These are phyloP conservation scores for Thecophora atra DNA, from an alignment of 2,888 invertebrate species.

Conservation along the genomic window DNA sequence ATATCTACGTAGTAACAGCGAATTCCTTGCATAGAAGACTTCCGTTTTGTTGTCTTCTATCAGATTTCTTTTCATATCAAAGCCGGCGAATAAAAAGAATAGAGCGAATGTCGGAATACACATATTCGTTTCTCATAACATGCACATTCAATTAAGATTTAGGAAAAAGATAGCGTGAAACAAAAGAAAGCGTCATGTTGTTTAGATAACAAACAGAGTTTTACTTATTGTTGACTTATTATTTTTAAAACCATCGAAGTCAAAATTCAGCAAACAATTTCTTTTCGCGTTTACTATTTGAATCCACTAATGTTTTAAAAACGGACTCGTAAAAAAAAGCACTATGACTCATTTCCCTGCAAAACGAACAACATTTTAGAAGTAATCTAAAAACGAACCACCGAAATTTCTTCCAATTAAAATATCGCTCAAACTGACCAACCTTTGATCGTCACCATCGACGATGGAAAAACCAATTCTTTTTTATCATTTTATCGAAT, in stretches of 20 bases:
- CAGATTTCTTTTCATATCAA: not conserved
- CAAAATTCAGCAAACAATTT: no score
- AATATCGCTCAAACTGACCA: no score
- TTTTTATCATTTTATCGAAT: no score
- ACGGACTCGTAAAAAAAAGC: no score
- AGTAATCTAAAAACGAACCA: no score
- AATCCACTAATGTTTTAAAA: no score
- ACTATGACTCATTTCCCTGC: no score
- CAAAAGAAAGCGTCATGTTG: not conserved
- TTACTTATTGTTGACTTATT: not conserved
- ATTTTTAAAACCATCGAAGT: not conserved
- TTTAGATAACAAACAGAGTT: not conserved
- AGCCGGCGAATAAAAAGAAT: not conserved
- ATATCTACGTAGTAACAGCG: not conserved
- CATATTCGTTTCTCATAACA: not conserved
- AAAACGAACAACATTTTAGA: no score
- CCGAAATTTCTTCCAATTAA: no score
- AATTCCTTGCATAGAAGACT: not conserved
- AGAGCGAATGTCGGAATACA: not conserved
- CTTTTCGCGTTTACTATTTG: no score
- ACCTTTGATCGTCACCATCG: no score
- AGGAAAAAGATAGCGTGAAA: not conserved
- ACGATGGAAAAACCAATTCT: no score
- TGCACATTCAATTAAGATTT: slow-evolving; percentile 14
- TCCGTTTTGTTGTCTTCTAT: not conserved